These are phyloP conservation scores for Caenorhabditis latens DNA, from an alignment of 1,140 invertebrate genomes.

Conservation along the genomic window DNA sequence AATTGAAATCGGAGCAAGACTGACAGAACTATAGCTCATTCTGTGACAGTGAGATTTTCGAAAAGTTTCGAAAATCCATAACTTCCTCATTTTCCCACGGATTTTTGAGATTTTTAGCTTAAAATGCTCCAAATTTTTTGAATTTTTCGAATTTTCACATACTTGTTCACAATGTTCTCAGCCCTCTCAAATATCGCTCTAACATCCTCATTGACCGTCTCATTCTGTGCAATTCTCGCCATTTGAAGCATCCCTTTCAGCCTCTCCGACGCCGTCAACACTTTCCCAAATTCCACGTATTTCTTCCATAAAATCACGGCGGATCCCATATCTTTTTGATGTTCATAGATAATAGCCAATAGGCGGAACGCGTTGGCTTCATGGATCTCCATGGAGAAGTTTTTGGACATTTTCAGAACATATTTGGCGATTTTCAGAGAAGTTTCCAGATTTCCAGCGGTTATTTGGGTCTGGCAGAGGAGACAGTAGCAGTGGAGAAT, in stretches of 20 bases:
- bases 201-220: slow-evolving; percentile 5
- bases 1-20: too few species aligned
- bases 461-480: slow-evolving; percentile 34
- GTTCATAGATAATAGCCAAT: slow-evolving; percentile 37
- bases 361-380: slow-evolving; percentile 25
- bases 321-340: slow-evolving; percentile 5
- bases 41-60: too few species aligned
- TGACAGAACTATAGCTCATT: too few species aligned
- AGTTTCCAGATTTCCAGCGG: slow-evolving; percentile 30
- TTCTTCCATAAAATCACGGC: slow-evolving; percentile 18
- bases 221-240: not conserved
- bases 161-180: not conserved
- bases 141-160: not conserved
- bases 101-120: not conserved
- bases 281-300: slow-evolving; percentile 12
- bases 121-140: not conserved
- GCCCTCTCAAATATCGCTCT: not conserved
- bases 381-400: not conserved
- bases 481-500: slow-evolving; percentile 37
- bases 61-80: too few species aligned
- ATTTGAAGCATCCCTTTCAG: not conserved
- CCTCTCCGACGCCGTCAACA: not conserved
- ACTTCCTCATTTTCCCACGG: too few species aligned
- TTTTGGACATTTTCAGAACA: not conserved
- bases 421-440: slow-evolving; percentile 31